A percentile compares a stretch with the other conserved stretches of the same genome.
Evolutionary conservation across 2,888 invertebrate species (phyloP).

Genomic region (Drosophila subsilvestris): DNA sequence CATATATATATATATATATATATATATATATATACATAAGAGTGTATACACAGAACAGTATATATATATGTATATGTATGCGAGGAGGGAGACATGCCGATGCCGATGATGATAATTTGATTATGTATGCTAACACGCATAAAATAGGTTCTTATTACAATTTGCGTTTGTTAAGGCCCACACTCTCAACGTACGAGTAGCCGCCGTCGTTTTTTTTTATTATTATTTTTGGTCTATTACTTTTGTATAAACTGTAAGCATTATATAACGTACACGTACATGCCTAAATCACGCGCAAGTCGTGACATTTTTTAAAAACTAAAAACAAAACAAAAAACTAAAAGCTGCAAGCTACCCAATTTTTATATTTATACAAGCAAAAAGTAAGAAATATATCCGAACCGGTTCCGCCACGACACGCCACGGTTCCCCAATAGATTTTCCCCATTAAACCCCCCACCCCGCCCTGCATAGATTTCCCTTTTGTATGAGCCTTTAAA

Average conservation of each 20-base stretch:
- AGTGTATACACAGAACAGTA: background rate
- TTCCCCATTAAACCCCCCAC: too few species aligned
- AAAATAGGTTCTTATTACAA: conserved; percentile 23
- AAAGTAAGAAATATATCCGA: conserved; percentile 23
- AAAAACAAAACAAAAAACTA: conserved; percentile 38
- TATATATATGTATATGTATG: conserved; percentile 20
- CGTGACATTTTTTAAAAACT: conserved; percentile 54
- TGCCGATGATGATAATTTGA: conserved; percentile 28
- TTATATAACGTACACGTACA: conserved; percentile 31
- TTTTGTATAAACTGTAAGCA: conserved; percentile 37
- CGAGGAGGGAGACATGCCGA: conserved; percentile 24
- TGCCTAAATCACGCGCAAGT: conserved; percentile 48
- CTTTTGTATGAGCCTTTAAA: conserved; percentile 37
- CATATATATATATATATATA: conserved; percentile 11
- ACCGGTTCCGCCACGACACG: conserved; percentile 12
- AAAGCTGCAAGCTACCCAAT: conserved; percentile 68
- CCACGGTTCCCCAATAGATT: conserved; percentile 11
- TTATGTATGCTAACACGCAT: conserved; percentile 6
- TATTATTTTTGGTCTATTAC: conserved; percentile 17
- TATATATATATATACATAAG: too few species aligned
- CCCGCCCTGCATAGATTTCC: conserved; percentile 12
- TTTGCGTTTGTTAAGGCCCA: conserved; percentile 30
- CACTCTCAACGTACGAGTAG: conserved; percentile 22
- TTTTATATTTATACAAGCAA: conserved; percentile 69
- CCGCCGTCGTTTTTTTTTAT: conserved; percentile 13